Evolutionary conservation across 2,888 invertebrate species (phyloP).

Genomic region (Maniola hyperantus): DNA sequence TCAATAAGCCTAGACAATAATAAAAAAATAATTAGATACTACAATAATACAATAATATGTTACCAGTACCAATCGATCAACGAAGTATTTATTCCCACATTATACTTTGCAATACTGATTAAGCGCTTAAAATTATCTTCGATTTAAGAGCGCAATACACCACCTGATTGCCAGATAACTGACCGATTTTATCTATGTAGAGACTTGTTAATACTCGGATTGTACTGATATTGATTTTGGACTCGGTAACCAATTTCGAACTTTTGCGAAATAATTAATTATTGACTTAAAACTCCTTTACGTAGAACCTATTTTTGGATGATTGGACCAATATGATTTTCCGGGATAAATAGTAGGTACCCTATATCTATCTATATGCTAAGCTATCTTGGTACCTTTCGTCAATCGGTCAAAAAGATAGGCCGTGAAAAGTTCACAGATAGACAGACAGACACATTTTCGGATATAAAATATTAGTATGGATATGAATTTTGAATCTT

Average conservation of each 20-base stretch:
- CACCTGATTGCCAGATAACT: conserved; percentile 27
- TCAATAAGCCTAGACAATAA: background rate
- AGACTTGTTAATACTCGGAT: conserved; percentile 57
- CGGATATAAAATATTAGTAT: too few relatives aligned
- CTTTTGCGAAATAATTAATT: background rate
- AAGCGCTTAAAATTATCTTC: conserved; percentile 5
- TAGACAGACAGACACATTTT: too few relatives aligned
- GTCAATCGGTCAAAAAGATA: too few relatives aligned
- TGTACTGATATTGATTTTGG: background rate
- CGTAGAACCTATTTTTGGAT: background rate
- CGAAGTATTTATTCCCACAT: background rate
- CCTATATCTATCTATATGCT: too few relatives aligned
- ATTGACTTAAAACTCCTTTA: background rate
- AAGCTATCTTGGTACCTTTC: too few relatives aligned
- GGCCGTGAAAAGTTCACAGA: too few relatives aligned
- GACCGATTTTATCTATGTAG: conserved; percentile 20
- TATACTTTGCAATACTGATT: background rate
- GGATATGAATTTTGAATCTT: too few relatives aligned
- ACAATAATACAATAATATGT: too few relatives aligned
- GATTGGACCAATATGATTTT: too few relatives aligned
- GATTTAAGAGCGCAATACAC: conserved; percentile 18
- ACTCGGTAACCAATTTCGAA: background rate
- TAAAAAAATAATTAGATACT: too few relatives aligned
- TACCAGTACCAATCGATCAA: background rate
- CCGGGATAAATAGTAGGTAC: too few relatives aligned